Base-by-base conservation (phyloP, 2,888 invertebrate genomes). In the Spisula solida region DNA sequence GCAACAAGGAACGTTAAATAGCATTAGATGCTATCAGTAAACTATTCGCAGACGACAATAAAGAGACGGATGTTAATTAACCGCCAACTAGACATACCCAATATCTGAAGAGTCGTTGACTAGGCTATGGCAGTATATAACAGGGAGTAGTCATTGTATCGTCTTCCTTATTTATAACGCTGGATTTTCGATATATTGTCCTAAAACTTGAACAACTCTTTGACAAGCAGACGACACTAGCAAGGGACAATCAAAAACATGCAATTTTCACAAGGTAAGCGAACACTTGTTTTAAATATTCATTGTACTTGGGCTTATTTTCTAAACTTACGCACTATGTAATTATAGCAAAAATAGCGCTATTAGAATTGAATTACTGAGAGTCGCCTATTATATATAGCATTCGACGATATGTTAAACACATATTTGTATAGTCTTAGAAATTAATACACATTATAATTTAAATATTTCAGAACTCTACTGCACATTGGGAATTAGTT, bases 171-270 rank as follows among this genome's bases (percentile, higher is more conserved):
- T 66, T 66, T 66, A 66, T n/a, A 41, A 41, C n/a, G 60, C 60
- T 66, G 60, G 60, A 66, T 66, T 66, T 66, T 66, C 60, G n/a
- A 66, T 66, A 41, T 8, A 66, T 66, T 25, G 60, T 56, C 56
- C 56, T 56, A 18, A 56, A 56, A 66, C 60, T 66, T 66, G n/a
- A 66, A 25, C 25, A 66, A 12, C 25, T 66, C 25, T 25, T 20
- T 66, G 25, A 66, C 14, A 60, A 66, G n/a, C 60, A 66, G 60
- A 66, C 60, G 25, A 66, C 60, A 66, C n/a, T 25, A 66, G 60
- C 60, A 25, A 66, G 25, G 60, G 60, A 66, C 60, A 66, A 66
- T 66, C 60, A 66, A n/a, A 41, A 66, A n/a, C 60, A 66, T 66
- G 60, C 60, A 66, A 66, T 66, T 66, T 66, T 25, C 25, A 66